Percentiles rank a stretch among this genome's conserved stretches.
phyloP scores from a whole-genome alignment of 2,888 invertebrate genomes.

The Adineta ricciae region DNA sequence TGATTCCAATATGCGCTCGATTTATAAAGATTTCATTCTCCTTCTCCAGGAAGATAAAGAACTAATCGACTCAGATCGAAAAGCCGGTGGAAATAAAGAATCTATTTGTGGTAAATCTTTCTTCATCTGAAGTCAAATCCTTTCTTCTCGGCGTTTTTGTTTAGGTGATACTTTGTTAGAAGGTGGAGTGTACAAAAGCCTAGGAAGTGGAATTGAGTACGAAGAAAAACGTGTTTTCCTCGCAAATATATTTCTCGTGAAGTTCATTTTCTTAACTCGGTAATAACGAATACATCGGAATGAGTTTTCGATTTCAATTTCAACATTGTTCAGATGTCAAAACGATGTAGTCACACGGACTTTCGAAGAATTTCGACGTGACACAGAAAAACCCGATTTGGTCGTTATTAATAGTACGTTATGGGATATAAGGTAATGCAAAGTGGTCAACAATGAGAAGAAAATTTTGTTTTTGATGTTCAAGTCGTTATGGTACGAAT shows the following conservation, averaged over 20 bases:
- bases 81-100: not conserved
- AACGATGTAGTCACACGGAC: not conserved
- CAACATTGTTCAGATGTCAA: not conserved
- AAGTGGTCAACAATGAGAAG: no score
- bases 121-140: not conserved
- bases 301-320: not conserved
- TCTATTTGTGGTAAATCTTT: not conserved
- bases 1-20: not conserved
- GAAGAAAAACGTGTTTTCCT: not conserved
- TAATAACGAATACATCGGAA: not conserved
- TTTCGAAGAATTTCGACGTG: not conserved
- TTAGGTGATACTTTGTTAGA: not conserved
- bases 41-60: not conserved
- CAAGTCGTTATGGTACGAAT: not conserved
- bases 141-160: not conserved
- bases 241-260: not conserved
- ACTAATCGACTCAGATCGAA: not conserved
- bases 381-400: not conserved
- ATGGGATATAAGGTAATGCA: conserved; percentile 16
- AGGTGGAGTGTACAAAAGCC: not conserved
- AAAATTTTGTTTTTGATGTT: not conserved
- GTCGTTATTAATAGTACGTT: not conserved
- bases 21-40: conserved; percentile 18
- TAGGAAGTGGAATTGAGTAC: not conserved
- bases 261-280: not conserved